Evolutionary conservation across 2,113 vertebrate genomes (phyloP), one percentile per base, ranked within the genome.

Genomic region (Oreotrochilus melanogaster): DNA sequence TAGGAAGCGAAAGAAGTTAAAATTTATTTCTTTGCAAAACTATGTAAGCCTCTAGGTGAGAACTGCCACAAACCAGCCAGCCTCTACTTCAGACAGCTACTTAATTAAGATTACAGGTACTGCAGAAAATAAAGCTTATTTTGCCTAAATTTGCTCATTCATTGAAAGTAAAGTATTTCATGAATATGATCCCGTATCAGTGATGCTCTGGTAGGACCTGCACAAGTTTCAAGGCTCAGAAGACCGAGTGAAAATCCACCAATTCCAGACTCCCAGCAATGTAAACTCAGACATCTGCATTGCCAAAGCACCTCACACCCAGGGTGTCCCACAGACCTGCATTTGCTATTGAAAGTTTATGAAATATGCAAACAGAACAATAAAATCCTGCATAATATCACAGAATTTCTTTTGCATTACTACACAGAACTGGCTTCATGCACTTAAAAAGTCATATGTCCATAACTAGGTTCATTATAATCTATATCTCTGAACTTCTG

Each of bases 321-420:
- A 47, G 17, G 5, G 23, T 61, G 31, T 30, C 30, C 37, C 31
- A 22, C 13, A 4, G 50, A 57, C 37, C 13, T 6, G 1, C 16
- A 23, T 54, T 94, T 70, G 18, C 57, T 89, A 86, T 65, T 75
- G 28, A 93, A 92, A 48, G 69, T 75, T 33, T 65, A 60, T 45
- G 13, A 90, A 79, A 50, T 66, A 50, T 13, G 19, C 19, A 79
- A 92, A 83, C 5, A 54, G 18, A 54, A 73, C 37, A 65, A 37
- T 47, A 73, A 74, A 80, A 70, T 54, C 16, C 23, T 58, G 15
- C 31, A 58, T 27, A 61, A 47, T 31, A 86, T 42, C 14, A 72
- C 92, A 94, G 35, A 54, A 19, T 73, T 94, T 50, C 58, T 28
- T 64, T 74, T 5, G 0, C 7, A 13, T 58, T 56, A 67, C 39